Base-by-base conservation (phyloP, 2,113 vertebrate species). In the Drymodes brunneopygia region DNA sequence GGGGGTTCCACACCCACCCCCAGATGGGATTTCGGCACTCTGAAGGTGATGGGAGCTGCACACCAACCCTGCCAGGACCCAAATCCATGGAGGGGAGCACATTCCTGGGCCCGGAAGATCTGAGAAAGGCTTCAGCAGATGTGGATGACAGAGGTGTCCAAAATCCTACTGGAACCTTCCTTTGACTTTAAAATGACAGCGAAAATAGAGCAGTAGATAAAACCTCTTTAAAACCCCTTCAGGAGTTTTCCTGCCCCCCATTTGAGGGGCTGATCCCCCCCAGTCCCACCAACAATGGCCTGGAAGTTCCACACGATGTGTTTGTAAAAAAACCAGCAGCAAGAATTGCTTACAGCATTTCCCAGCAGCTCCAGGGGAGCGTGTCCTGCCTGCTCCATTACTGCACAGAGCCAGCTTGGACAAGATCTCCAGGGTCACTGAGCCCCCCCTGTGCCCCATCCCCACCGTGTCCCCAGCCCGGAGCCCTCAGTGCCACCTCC, bases 31-130 rank as follows among this genome's bases (percentile, higher is more conserved):
- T 6, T 8, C 3, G 18, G 17, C 53, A 4, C 0, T 24, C 79
- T 3, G 12, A 8, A 15, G 61, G 11, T 0, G 15, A 8, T 8
- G 3, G 18, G 12, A 53, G 60, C 54, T 11, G 4, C 36, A 3
- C 2, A 2, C 1, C 1, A 0, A 3, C 20, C 9, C 47, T 13
- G 0, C 1, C 0, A 15, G 18, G 53, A n/a, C 36, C 19, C 58
- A 44, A 7, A 29, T 1, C 35, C 66, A 15, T 0, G 25, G 35
- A 17, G n/a, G 33, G 45, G 28, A 25, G 9, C 10, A 10, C 0
- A 0, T 2, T 36, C 38, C 84, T 54, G 62, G 60, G 8, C 12
- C 27, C 44, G 22, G 35, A 9, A 48, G 42, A 12, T 28, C n/a
- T 3, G 3, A 6, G 38, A 27, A 24, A 14, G 24, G 33, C 42